Evolutionary conservation across 2,113 vertebrate species (phyloP), one percentile per base, ranked within the genome.

Genomic region (Sinocyclocheilus maitianheensis): DNA sequence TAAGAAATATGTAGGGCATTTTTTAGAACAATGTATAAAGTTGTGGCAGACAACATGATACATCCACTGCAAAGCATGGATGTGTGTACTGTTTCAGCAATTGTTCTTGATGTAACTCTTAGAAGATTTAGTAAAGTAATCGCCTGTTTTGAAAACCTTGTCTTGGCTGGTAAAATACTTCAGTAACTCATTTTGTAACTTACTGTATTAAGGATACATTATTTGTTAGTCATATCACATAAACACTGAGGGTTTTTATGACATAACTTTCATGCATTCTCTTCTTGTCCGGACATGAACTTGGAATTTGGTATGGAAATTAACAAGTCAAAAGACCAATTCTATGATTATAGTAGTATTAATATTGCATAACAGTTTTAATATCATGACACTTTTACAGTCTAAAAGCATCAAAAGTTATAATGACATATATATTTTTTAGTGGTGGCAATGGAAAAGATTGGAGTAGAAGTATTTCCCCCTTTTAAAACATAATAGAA

Each of bases 61-160:
- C 5, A 11, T 40, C 30, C 30, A 79, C 4, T 83, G 26, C 22
- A 72, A 58, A 72, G 62, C 74, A 26, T 48, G 5, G 30, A 69
- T 43, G 58, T 43, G 81, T 83, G 63, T 78, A 37, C 51, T 63
- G 26, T 84, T 78, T 51, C 76, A 34, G 43, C 62, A 51, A 30
- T 71, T 72, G 86, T 51, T 26, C 63, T 79, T 55, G 58, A 62
- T 74, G 62, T 22, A 74, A 40, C 48, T 16, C 81, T 79, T 63
- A 69, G 12, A 79, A 43, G 46, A 84, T 63, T 18, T 48, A 24
- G 51, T 8, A 53, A 86, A 60, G 43, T 37, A 30, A 43, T 46
- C 75, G 4, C 30, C 11, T 67, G 65, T 83, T 81, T 67, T 76
- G 60, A 63, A 34, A 18, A 63, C 43, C 26, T 30, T 67, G 60